phyloP scores from a whole-genome alignment of 2,888 invertebrate genomes.

The Athalia cordata region DNA sequence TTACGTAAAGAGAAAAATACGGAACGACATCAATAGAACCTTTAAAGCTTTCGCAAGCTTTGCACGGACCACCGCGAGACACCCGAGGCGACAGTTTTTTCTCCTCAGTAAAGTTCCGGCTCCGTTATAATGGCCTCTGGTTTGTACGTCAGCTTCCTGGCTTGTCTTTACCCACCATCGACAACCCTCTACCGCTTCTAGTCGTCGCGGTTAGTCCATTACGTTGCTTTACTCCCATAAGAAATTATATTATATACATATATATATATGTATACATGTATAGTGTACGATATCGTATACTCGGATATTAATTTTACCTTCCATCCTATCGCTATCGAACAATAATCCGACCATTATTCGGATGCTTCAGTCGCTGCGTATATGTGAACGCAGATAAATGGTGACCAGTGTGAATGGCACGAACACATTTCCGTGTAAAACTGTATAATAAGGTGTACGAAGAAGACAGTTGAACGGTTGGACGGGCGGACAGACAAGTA shows the following conservation, averaged over 20 bases:
- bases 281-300: too few relatives aligned
- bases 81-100: slow-evolving; percentile 39
- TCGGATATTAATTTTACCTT: too few relatives aligned
- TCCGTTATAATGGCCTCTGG: slow-evolving; percentile 39
- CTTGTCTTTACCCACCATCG: slow-evolving; percentile 39
- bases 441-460: background rate
- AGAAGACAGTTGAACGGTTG: slow-evolving; percentile 1
- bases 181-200: background rate
- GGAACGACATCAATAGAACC: slow-evolving; percentile 63
- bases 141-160: slow-evolving; percentile 39
- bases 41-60: slow-evolving; percentile 49
- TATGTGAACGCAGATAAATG: too few relatives aligned
- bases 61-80: slow-evolving; percentile 32
- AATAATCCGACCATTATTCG: too few relatives aligned
- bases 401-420: too few relatives aligned
- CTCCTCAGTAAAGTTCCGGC: slow-evolving; percentile 19
- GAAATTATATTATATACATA: too few relatives aligned
- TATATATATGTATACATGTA: too few relatives aligned
- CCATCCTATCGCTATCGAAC: too few relatives aligned
- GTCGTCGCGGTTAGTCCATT: slow-evolving; percentile 8
- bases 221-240: background rate
- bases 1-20: slow-evolving; percentile 62
- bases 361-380: too few relatives aligned
- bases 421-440: too few relatives aligned
- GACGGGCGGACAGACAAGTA: slow-evolving; percentile 31